Percentiles rank a stretch among this genome's conserved stretches.
phyloP scores from a whole-genome alignment of 2,113 vertebrate genomes.

The Chroicocephalus ridibundus region DNA sequence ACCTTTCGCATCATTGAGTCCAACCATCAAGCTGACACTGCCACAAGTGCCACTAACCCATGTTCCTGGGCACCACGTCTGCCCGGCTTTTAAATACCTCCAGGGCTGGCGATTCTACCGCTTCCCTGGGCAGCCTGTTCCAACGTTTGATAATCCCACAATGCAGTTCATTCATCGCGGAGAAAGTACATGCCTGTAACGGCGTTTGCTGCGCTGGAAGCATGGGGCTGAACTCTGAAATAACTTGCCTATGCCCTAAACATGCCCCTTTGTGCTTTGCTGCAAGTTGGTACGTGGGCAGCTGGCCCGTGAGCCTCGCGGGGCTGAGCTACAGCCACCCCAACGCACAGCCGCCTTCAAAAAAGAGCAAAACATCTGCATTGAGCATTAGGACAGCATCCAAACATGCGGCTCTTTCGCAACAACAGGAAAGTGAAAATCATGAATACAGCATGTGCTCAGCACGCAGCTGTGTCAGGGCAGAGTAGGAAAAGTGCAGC shows the following conservation, averaged over 20 bases:
- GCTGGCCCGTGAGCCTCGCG: not conserved
- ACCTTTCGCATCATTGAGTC: not conserved
- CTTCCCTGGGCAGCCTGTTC: not conserved
- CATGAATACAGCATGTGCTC: not conserved
- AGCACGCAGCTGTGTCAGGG: not conserved
- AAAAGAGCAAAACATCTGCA: not conserved
- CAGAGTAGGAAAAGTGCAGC: not conserved
- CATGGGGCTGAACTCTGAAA: not conserved
- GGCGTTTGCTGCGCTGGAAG: not conserved
- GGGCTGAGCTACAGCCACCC: not conserved
- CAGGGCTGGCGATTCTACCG: not conserved
- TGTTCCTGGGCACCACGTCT: too few relatives aligned
- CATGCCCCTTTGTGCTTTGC: not conserved
- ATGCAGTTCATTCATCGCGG: fast-evolving
- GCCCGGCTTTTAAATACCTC: not conserved
- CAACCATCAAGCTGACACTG: not conserved
- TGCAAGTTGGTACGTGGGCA: not conserved
- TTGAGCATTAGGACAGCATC: not conserved
- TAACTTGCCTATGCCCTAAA: not conserved
- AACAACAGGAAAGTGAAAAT: not conserved
- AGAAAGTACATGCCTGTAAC: not conserved
- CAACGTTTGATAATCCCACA: not conserved
- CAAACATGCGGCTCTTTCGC: not conserved
- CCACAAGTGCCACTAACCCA: not conserved
- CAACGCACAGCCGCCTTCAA: not conserved